Conservation (phyloP, 1,140 invertebrate species). For the Aphis gossypii region DNA sequence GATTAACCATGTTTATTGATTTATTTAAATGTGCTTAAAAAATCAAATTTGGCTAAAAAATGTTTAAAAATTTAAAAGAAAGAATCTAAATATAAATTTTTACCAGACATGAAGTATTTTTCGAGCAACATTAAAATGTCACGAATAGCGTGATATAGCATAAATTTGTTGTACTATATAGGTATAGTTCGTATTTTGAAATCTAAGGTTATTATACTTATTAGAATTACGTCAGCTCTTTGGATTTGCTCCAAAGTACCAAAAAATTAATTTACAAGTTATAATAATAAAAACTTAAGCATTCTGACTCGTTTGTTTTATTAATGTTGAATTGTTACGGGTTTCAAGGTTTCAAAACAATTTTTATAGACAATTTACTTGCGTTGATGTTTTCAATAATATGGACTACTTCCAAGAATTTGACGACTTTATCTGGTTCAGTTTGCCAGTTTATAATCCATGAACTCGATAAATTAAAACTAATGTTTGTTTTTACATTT, state of each 20-base stretch:
- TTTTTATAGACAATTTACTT: slow-evolving; percentile 27
- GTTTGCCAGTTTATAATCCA: not conserved
- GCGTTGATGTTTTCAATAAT: not conserved
- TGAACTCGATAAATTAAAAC: not conserved
- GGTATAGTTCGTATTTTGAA: not conserved
- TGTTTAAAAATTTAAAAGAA: not conserved
- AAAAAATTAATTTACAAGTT: slow-evolving; percentile 24
- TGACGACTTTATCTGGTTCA: not conserved
- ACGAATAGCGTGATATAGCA: not conserved
- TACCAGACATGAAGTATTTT: not conserved
- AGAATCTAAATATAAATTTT: not conserved
- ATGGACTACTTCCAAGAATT: slow-evolving; percentile 19
- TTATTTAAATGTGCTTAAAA: not conserved
- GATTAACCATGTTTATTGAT: not conserved
- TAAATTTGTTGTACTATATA: not conserved
- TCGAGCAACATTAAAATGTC: not conserved
- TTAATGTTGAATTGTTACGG: slow-evolving; percentile 13
- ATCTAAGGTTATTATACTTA: slow-evolving; percentile 35
- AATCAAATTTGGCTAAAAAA: not conserved
- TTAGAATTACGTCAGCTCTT: not conserved
- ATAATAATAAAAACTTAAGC: not conserved
- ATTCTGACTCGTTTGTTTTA: slow-evolving; percentile 27
- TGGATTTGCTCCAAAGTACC: not conserved
- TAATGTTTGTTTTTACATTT: not conserved
- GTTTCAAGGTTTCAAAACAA: slow-evolving; percentile 15